Base-by-base conservation (phyloP, 2,797 vertebrate species). In the Melanotaenia maccullochi region DNA sequence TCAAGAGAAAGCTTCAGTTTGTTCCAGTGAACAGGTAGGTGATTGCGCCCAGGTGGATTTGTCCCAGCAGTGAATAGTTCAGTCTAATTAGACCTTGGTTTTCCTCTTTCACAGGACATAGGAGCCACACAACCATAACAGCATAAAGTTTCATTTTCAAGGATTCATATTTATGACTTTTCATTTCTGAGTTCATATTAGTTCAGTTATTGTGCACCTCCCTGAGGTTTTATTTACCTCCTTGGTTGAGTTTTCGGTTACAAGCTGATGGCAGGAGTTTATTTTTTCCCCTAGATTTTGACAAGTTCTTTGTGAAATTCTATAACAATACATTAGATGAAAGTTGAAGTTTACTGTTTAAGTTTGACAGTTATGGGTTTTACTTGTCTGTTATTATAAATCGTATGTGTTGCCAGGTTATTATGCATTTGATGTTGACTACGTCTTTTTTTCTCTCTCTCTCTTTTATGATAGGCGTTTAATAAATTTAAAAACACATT, bases 1-100 rank as follows among this genome's bases (percentile, higher is more conserved):
- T 91, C 59, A 94, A 92, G 82, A 89, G 90, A 78, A 92, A 85
- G 75, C 93, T 95, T 25, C 85, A 90, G 73, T 93, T 94, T 82
- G 64, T 87, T 61, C 65, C 75, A 11, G 68, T 67, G 9, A 56
- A 9, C 71, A 84, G 88, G 88, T 89, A 68, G n/a, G 77, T 58
- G 40, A 57, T n/a, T 6, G 11, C 25, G 32, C 13, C 0, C 18
- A 4, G 2, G 42, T 65, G 16, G 7, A 11, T 60, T 65, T 33
- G 2, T 49, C 20, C 60, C 32, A 2, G 14, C 11, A 63, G 13
- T 55, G 33, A 54, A 1, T 16, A 0, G 58, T 74, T 7, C 20
- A 54, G 6, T 49, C 13, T 36, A 49, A 51, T 30, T 7, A 64
- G 64, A 62, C 47, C 36, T 55, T n/a, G 12, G 14, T 59, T 74